Percentiles rank a stretch among this genome's conserved stretches.
Conservation (phyloP, 1,140 invertebrate genomes). For the Drosophila insularis region DNA sequence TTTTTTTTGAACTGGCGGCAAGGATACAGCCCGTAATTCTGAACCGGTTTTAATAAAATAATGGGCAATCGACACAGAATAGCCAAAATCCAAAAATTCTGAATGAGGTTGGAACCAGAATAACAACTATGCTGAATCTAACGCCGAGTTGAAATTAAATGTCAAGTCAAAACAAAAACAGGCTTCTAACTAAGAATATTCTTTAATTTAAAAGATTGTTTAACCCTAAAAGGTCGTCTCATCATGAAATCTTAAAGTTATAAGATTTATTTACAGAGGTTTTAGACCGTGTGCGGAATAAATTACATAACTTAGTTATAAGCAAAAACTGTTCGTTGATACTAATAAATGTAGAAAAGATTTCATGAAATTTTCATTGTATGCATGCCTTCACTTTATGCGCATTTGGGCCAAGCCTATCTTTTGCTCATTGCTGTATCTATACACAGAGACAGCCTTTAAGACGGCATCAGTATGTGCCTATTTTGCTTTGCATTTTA, state of each 20-base stretch:
- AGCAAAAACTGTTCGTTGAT: not conserved
- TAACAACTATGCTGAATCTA: too few relatives aligned
- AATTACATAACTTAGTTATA: not conserved
- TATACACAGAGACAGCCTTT: not conserved
- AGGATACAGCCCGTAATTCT: too few relatives aligned
- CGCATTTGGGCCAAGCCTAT: not conserved
- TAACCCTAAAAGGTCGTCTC: not conserved
- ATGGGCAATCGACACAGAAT: too few relatives aligned
- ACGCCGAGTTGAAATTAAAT: too few relatives aligned
- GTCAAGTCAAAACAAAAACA: too few relatives aligned
- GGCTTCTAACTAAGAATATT: too few relatives aligned
- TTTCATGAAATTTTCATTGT: not conserved
- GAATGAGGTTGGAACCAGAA: too few relatives aligned
- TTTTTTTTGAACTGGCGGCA: too few relatives aligned
- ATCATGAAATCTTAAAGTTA: not conserved
- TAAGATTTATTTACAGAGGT: not conserved
- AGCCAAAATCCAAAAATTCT: too few relatives aligned
- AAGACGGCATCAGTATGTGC: constrained; percentile 4
- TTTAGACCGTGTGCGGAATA: not conserved
- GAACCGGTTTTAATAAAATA: too few relatives aligned
- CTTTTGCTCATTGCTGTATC: not conserved
- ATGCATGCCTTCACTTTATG: constrained; percentile 5
- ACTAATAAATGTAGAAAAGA: not conserved
- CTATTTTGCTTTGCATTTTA: constrained; percentile 16
- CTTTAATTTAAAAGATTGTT: too few relatives aligned